phyloP scores from a whole-genome alignment of 2,888 invertebrate genomes.

The Muschampia plurimacula region DNA sequence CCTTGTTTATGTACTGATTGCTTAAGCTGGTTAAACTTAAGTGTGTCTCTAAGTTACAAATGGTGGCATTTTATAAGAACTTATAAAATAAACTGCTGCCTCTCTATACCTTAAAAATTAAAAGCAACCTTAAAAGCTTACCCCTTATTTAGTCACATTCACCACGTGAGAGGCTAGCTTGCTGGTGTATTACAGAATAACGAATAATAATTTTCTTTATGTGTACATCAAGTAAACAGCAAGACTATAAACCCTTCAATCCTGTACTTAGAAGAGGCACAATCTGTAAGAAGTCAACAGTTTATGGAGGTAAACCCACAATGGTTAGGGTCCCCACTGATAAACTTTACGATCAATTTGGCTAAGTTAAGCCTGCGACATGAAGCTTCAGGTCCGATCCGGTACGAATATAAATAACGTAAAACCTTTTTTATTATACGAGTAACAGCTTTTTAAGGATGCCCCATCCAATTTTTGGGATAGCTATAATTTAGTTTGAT shows the following conservation, averaged over 20 bases:
- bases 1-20: too few species aligned
- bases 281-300: slow-evolving; percentile 23
- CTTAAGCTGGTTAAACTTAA: too few species aligned
- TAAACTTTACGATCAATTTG: slow-evolving; percentile 37
- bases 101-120: not conserved
- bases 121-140: not conserved
- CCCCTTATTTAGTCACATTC: not conserved
- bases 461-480: slow-evolving; percentile 15
- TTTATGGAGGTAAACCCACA: slow-evolving; percentile 29
- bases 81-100: too few species aligned
- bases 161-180: not conserved
- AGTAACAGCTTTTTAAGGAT: slow-evolving; percentile 23
- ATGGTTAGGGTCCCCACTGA: slow-evolving; percentile 23
- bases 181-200: not conserved
- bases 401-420: slow-evolving; percentile 19
- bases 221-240: not conserved
- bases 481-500: slow-evolving; percentile 24
- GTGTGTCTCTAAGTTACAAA: not conserved
- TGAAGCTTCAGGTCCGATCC: slow-evolving; percentile 22
- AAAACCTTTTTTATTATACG: slow-evolving; percentile 27
- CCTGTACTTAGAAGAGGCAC: not conserved
- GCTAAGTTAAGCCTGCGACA: slow-evolving; percentile 27
- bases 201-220: not conserved
- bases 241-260: slow-evolving; percentile 2
- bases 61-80: too few species aligned